Evolutionary conservation across 2,113 vertebrate genomes (phyloP).

Genomic region (Steatornis caripensis): DNA sequence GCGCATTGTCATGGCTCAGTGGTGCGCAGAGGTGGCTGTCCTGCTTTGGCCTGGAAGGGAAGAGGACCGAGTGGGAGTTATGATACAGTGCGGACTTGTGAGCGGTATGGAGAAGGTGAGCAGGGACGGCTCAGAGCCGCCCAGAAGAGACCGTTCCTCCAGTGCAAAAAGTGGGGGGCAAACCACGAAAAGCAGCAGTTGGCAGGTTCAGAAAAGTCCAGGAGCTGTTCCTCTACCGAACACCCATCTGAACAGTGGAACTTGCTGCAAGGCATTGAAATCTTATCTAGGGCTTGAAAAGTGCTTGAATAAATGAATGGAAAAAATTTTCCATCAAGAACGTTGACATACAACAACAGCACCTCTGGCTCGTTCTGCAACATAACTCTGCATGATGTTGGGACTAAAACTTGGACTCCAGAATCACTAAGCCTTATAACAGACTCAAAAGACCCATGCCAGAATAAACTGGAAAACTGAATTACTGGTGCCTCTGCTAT

Average conservation of each 20-base stretch:
- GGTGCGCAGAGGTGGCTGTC: neutral
- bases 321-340: neutral
- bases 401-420: neutral
- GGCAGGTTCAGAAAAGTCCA: neutral
- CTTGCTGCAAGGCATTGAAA: neutral
- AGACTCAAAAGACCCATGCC: neutral
- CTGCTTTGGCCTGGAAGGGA: neutral
- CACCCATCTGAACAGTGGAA: neutral
- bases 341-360: neutral
- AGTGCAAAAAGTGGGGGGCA: neutral
- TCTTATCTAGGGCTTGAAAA: neutral
- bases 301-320: neutral
- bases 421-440: neutral
- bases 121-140: neutral
- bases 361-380: neutral
- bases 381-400: neutral
- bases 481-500: neutral
- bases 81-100: neutral
- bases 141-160: neutral
- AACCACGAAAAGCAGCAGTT: neutral
- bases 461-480: neutral
- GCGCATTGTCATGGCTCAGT: neutral
- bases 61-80: fast-evolving
- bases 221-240: neutral
- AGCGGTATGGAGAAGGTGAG: neutral